Evolutionary conservation across 2,113 vertebrate species (phyloP).

Genomic region (Pygoscelis antarcticus): DNA sequence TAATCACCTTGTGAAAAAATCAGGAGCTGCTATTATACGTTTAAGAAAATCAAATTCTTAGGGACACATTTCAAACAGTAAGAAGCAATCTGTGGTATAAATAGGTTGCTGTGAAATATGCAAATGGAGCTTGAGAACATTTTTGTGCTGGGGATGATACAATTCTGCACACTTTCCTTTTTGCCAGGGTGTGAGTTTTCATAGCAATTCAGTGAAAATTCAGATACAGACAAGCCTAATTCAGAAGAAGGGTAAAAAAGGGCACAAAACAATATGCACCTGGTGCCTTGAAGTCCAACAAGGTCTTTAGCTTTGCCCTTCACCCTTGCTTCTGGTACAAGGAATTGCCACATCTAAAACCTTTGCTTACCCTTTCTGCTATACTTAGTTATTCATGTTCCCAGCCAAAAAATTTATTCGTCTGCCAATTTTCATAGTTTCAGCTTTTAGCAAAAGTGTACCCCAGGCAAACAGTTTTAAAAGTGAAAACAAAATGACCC

Average conservation of each 20-base stretch:
- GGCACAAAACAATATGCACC: background rate
- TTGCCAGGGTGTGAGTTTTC: background rate
- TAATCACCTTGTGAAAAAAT: background rate
- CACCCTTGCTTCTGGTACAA: background rate
- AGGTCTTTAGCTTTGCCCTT: background rate
- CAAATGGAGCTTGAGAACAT: background rate
- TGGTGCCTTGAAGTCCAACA: background rate
- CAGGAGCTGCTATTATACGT: background rate
- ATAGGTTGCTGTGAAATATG: background rate
- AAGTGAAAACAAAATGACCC: background rate
- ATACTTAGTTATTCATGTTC: background rate
- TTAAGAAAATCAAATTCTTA: background rate
- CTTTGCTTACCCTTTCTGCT: background rate
- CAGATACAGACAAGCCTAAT: background rate
- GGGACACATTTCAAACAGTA: background rate
- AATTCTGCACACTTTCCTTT: background rate
- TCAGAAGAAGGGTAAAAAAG: background rate
- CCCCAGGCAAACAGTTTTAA: background rate
- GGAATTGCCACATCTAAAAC: background rate
- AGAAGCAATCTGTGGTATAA: background rate
- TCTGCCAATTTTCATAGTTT: background rate
- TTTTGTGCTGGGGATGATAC: background rate
- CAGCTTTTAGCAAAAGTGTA: background rate
- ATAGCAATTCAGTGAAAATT: background rate
- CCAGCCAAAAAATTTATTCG: background rate